Base-by-base conservation (phyloP, 2,113 vertebrate genomes). In the Trogon melanurus region DNA sequence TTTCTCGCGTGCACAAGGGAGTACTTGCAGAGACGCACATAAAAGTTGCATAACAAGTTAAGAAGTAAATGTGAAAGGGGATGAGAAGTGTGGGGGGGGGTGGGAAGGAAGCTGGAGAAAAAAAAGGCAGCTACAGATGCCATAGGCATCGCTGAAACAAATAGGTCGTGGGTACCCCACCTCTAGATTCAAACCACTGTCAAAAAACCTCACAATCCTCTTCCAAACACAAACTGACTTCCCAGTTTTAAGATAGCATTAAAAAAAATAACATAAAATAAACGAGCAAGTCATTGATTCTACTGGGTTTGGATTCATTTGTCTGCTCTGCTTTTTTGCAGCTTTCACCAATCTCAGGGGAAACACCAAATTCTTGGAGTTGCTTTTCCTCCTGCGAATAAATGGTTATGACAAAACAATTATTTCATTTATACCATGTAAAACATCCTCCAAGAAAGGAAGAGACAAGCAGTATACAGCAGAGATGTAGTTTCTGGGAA, bases 41-140 rank as follows among this genome's bases (percentile, higher is more conserved):
- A 57, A 34, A 89, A 79, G 7, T 23, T 47, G 41, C 38, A 36
- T 36, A 45, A 50, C 27, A 79, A 71, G 15, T 71, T 86, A 70
- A 66, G 21, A 82, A 51, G 11, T 30, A 47, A 92, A 92, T 2
- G 6, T 13, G 11, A 79, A 87, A 85, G 18, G 10, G 79, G 44
- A 85, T 2, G 9, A n/a, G n/a, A 88, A 25, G 3, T 0, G 2
- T 11, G 20, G 13, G 10, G 6, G 13, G 4, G 11, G 2, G 2
- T n/a, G 2, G 1, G 25, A 34, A 36, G 16, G 3, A 86, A 53
- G 20, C 1, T 2, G 1, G 65, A 71, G 3, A 23, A 53, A 74
- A 34, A 44, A 34, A 66, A 27, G 16, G 20, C 34, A 84, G 29
- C 32, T 54, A 11, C 13, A 74, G 29, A 51, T 65, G 70, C 26